Conservation (phyloP, 2,113 vertebrate genomes). For the Calidris pugnax region DNA sequence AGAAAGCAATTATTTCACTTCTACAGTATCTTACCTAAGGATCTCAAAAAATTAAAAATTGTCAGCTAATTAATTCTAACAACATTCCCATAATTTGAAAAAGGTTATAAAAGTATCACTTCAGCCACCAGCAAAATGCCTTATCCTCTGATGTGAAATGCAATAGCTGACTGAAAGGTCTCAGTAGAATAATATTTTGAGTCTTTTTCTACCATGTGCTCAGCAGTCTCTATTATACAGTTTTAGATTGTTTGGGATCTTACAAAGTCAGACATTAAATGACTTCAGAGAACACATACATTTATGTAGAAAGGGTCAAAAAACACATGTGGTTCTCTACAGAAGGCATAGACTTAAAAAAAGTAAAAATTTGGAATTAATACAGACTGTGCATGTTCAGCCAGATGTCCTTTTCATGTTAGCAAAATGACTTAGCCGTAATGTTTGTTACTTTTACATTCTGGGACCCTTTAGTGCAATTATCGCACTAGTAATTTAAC, state of each 20-base stretch:
- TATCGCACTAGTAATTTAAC: background rate
- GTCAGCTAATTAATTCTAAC: background rate
- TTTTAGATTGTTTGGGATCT: background rate
- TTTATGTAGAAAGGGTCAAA: background rate
- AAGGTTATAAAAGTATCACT: background rate
- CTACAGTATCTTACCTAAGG: background rate
- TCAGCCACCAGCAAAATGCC: background rate
- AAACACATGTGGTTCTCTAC: background rate
- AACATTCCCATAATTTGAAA: background rate
- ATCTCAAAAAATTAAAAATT: background rate
- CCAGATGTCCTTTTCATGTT: background rate
- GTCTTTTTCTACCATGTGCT: background rate
- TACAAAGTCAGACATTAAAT: background rate
- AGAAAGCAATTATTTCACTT: background rate
- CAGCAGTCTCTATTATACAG: background rate
- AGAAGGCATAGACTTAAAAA: background rate
- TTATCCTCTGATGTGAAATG: background rate
- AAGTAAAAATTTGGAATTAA: background rate
- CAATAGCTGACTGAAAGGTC: background rate
- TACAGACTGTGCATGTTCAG: background rate
- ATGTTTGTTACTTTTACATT: background rate
- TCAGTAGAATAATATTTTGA: background rate
- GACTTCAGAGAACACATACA: background rate
- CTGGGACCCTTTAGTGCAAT: background rate
- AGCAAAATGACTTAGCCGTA: background rate